Conservation (phyloP, 2,888 invertebrate genomes). For the Perithous albicinctus region DNA sequence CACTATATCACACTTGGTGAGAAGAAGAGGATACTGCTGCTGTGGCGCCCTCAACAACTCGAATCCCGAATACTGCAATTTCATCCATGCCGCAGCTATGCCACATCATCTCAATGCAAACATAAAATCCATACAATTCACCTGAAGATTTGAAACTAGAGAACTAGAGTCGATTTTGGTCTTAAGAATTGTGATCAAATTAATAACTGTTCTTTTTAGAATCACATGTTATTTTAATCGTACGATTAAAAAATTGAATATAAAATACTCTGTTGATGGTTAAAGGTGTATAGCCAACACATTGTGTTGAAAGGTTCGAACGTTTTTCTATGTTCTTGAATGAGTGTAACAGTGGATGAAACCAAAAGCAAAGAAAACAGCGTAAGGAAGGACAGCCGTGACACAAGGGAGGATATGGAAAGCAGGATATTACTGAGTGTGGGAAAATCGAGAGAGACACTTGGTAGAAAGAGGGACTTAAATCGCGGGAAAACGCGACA, state of each 20-base stretch:
- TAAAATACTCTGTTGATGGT: neutral
- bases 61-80: slow-evolving; percentile 82
- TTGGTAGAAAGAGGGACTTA: slow-evolving; percentile 37
- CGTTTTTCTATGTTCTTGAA: neutral
- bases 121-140: slow-evolving; percentile 79
- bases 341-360: neutral
- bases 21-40: slow-evolving; percentile 46
- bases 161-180: too few relatives aligned
- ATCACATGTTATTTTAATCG: neutral
- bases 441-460: slow-evolving; percentile 55
- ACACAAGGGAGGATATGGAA: slow-evolving; percentile 12
- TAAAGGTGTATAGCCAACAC: neutral
- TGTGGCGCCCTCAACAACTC: slow-evolving; percentile 71
- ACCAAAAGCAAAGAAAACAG: slow-evolving; percentile 23
- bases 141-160: slow-evolving; percentile 38
- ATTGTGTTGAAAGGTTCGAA: neutral
- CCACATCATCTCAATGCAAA: slow-evolving; percentile 78
- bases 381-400: slow-evolving; percentile 31
- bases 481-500: slow-evolving; percentile 57
- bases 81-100: slow-evolving; percentile 79
- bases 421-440: slow-evolving; percentile 14
- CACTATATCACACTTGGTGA: slow-evolving; percentile 63
- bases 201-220: neutral
- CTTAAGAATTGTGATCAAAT: neutral
- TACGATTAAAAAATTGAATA: neutral